Conservation (phyloP, 2,888 invertebrate genomes). For the Isoperla grammatica region DNA sequence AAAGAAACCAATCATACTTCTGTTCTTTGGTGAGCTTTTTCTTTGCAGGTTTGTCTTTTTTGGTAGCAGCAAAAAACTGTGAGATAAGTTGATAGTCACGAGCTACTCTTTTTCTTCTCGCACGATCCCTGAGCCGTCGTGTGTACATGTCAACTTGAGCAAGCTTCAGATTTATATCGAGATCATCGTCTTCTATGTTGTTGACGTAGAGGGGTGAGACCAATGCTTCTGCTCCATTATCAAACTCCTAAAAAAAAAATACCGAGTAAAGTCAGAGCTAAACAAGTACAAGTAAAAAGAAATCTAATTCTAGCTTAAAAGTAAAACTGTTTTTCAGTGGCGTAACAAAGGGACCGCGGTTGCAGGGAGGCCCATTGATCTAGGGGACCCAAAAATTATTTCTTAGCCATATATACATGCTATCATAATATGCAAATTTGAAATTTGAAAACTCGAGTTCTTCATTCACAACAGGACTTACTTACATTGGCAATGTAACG, state of each 20-base stretch:
- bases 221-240: slow-evolving; percentile 83
- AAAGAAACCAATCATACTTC: slow-evolving; percentile 48
- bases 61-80: slow-evolving; percentile 65
- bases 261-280: too few species aligned
- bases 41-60: slow-evolving; percentile 53
- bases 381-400: too few species aligned
- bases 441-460: too few species aligned
- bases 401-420: too few species aligned
- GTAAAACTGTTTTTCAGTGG: too few species aligned
- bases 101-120: slow-evolving; percentile 81
- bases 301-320: too few species aligned
- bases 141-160: slow-evolving; percentile 92
- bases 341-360: too few species aligned
- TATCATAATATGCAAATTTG: too few species aligned
- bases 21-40: slow-evolving; percentile 70
- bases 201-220: slow-evolving; percentile 79
- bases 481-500: too few species aligned
- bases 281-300: too few species aligned
- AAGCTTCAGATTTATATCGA: slow-evolving; percentile 76
- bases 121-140: slow-evolving; percentile 74
- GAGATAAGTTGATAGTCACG: slow-evolving; percentile 86
- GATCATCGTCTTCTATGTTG: slow-evolving; percentile 77
- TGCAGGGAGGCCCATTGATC: too few species aligned
- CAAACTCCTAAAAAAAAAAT: slow-evolving; percentile 75
- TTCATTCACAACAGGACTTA: too few species aligned